Evolutionary conservation across 2,888 invertebrate genomes (phyloP).

Genomic region (Lamellibrachia satsuma): DNA sequence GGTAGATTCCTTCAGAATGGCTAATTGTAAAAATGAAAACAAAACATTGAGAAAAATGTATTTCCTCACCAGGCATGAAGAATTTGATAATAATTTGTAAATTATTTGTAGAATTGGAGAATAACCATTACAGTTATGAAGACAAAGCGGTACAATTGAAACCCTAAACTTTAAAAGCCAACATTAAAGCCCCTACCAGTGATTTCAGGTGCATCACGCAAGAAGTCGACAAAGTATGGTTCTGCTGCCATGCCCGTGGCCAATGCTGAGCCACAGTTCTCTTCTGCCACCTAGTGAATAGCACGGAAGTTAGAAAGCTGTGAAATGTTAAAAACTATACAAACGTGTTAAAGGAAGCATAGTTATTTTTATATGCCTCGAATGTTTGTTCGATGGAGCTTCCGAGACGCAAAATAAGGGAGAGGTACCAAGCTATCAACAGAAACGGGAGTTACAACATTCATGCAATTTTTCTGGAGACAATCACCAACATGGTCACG

Average conservation of each 20-base stretch:
- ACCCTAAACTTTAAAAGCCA: neutral
- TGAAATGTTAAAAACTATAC: neutral
- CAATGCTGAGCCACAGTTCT: slow-evolving; percentile 71
- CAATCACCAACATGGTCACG: no score
- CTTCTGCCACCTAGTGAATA: slow-evolving; percentile 70
- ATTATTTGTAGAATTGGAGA: neutral
- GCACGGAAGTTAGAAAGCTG: slow-evolving; percentile 17
- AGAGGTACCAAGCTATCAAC: no score
- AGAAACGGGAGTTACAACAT: no score
- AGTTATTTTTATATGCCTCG: no score
- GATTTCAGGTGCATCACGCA: slow-evolving; percentile 96
- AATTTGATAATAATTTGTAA: neutral
- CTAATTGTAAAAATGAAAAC: neutral
- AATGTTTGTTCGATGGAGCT: no score
- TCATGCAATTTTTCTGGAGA: no score
- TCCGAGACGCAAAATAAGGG: no score
- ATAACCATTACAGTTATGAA: neutral
- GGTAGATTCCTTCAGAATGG: neutral
- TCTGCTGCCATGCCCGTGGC: slow-evolving; percentile 77
- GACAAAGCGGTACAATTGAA: neutral
- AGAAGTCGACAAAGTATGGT: slow-evolving; percentile 94
- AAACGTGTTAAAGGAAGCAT: neutral
- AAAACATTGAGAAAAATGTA: neutral
- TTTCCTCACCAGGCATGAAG: neutral
- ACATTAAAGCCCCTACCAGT: slow-evolving; percentile 68